Base-by-base conservation (phyloP, 2,888 invertebrate species). In the Nomada hirtipes region DNA sequence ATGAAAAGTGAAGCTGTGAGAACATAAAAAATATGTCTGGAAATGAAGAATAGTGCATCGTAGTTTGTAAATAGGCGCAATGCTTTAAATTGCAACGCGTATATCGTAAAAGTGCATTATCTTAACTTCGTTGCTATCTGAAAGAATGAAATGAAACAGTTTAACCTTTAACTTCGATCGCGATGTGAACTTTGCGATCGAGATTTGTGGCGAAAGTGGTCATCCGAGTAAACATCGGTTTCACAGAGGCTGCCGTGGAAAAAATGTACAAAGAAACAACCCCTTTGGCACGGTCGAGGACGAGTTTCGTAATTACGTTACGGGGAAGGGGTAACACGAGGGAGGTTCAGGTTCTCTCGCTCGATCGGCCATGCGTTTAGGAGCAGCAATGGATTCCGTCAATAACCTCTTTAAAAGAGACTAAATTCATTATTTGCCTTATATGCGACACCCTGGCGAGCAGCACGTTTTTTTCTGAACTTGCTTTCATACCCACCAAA, bases 321-420 rank as follows among this genome's bases (percentile, higher is more conserved):
- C 36, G 68, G 78, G 73, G 77, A 72, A 61, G 60, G 29, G 57
- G 47, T 7, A 78, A 75, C 72, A 76, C 60, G 83, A 82, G 83
- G 72, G 59, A 53, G 74, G 76, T 60, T 72, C 70, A 44, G 77
- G 67, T 72, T 81, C 77, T 80, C 75, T 80, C 84, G 86, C 82
- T 83, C 86, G 84, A 78, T 77, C 85, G 85, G 57, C 76, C 86
- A 86, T 89, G 87, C 88, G 86, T 88, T 89, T 83, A 88, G 81
- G 68, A 79, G 68, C 79, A 82, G 73, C 86, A 79, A 86, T 86
- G 83, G 84, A 89, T 84, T 84, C 76, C 79, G 84, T 83, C 88
- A 86, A 90, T 90, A 90, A 91, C 86, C 82, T 88, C 84, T 86
- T 90, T 89, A 87, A 89, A 90, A 83, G 76, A 82, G 84, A 67